A percentile compares a stretch with the other conserved stretches of the same genome.
Conservation (phyloP, 1,140 invertebrate genomes). For the Drosophila nasuta region DNA sequence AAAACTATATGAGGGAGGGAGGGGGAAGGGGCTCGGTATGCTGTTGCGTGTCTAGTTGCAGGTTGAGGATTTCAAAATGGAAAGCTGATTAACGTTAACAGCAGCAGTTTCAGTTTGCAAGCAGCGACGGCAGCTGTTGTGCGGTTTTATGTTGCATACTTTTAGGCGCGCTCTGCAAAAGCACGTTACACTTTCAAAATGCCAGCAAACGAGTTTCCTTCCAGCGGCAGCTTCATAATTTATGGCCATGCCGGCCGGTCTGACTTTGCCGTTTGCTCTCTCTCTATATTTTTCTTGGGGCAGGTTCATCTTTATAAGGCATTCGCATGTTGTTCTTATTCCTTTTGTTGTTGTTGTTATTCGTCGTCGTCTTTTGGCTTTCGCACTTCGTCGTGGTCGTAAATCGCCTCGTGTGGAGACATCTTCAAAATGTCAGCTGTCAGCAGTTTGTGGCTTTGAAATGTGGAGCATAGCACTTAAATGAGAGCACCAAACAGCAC, state of each 20-base stretch:
- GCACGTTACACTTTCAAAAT: constrained; percentile 4
- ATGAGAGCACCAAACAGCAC: constrained; percentile 6
- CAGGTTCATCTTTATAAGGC: constrained; percentile 39
- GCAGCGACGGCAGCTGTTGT: constrained; percentile 9
- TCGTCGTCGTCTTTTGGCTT: constrained; percentile 22
- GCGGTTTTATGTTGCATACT: constrained; percentile 38
- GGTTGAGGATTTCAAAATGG: constrained; percentile 33
- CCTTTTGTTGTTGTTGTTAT: constrained; percentile 12
- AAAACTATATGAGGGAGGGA: constrained; percentile 47
- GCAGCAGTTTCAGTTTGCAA: constrained; percentile 8
- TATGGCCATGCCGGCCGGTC: constrained; percentile 33
- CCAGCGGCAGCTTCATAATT: constrained; percentile 20
- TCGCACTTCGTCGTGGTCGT: constrained; percentile 54
- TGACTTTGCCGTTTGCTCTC: constrained; percentile 1
- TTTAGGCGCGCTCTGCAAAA: constrained; percentile 24
- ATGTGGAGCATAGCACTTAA: constrained; percentile 52
- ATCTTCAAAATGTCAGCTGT: constrained; percentile 67
- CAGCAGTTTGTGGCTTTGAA: constrained; percentile 67
- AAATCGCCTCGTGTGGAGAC: constrained; percentile 47
- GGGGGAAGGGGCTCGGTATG: neutral
- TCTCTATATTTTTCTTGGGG: constrained; percentile 39
- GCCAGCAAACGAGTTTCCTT: no score
- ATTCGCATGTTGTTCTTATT: neutral
- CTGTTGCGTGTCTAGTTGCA: constrained; percentile 25
- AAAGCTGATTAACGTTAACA: constrained; percentile 61